Base-by-base conservation (phyloP, 2,113 vertebrate genomes). In the Lasiurus cinereus region DNA sequence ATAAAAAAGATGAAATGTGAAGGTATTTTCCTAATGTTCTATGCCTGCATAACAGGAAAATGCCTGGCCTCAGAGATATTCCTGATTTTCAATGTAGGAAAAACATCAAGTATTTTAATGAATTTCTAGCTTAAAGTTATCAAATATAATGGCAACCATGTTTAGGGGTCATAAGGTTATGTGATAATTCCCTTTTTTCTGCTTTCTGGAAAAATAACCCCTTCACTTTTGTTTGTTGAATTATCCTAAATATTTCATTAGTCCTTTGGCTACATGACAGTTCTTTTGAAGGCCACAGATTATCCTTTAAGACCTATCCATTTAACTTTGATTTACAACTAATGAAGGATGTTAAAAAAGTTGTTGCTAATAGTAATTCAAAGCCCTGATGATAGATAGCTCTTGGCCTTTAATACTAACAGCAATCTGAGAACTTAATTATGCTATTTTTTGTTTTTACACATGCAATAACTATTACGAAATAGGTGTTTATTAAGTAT, bases 201-300 rank as follows among this genome's bases (percentile, higher is more conserved):
- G 74, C 43, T 39, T 95, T 59, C 27, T 84, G 15, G 15, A 78
- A 43, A 89, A 43, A 62, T 80, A 62, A 86, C 80, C 9, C 84
- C 15, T 79, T 76, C 4, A 73, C 21, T 43, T 87, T 84, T 39
- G 8, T 21, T 48, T 66, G 27, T 62, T 93, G 54, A 85, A 66
- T 87, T 91, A 88, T 62, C n/a, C 69, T 50, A 84, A 96, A 88
- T 66, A 88, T 77, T 93, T 94, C 78, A 87, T 83, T 80, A 80
- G 59, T 91, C 33, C 21, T 90, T 90, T 62, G 50, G 27, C 36
- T 52, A 69, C 4, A 15, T 69, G 27, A 88, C 46, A 94, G 77
- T 59, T 94, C 90, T 92, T 92, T 79, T 85, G 52, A 43, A 77
- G 73, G 77, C 8, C 24, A 88, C 12, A 88, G 48, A 90, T 76